Conservation (phyloP, 2,888 invertebrate genomes). For the Crocallis elinguaria region DNA sequence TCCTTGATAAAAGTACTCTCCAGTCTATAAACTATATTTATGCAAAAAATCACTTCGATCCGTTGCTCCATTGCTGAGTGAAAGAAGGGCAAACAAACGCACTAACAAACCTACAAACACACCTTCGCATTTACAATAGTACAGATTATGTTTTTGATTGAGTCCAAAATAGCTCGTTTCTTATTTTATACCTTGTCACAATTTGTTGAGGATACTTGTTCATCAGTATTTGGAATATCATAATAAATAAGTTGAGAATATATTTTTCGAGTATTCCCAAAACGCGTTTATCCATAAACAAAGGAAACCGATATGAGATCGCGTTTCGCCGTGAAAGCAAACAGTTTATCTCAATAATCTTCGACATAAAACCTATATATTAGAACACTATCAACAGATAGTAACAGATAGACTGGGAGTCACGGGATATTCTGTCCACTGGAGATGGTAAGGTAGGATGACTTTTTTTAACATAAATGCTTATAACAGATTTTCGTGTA, state of each 20-base stretch:
- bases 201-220: neutral
- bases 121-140: too few relatives aligned
- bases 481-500: too few relatives aligned
- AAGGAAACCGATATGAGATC: conserved; percentile 29
- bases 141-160: too few relatives aligned
- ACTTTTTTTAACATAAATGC: neutral
- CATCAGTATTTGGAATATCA: neutral
- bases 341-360: conserved; percentile 43
- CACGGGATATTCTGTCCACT: neutral
- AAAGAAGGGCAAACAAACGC: too few relatives aligned
- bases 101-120: too few relatives aligned
- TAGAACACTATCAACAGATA: conserved; percentile 21
- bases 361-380: conserved; percentile 20
- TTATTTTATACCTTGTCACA: neutral
- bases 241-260: neutral
- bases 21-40: too few relatives aligned
- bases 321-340: conserved; percentile 28
- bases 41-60: too few relatives aligned
- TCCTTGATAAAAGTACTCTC: too few relatives aligned
- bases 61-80: too few relatives aligned
- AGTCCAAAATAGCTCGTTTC: too few relatives aligned
- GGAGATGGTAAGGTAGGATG: neutral
- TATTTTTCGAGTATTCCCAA: conserved; percentile 11
- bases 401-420: neutral
- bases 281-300: conserved; percentile 28